These are phyloP conservation scores for Etheostoma nigrum DNA, from an alignment of 2,797 vertebrate species.

Conservation along the genomic window DNA sequence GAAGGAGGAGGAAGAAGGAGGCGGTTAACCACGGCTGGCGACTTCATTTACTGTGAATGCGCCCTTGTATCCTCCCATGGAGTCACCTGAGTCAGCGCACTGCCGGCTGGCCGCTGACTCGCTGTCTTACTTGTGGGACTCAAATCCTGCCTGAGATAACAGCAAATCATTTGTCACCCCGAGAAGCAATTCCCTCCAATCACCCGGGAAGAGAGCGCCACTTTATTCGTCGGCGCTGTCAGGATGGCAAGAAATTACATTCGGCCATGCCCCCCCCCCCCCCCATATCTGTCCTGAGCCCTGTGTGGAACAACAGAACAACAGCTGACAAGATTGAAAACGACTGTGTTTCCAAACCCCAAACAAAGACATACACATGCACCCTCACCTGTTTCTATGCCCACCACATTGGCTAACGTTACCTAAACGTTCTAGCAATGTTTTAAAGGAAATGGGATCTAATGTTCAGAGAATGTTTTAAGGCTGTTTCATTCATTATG, in stretches of 20 bases:
- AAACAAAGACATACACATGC: conserved; percentile 24
- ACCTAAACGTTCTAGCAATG: too few relatives aligned
- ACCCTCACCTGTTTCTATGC: background rate
- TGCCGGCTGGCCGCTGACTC: conserved; percentile 48
- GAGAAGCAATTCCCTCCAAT: conserved; percentile 98
- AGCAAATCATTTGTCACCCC: conserved; percentile 98
- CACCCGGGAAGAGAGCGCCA: conserved; percentile 91
- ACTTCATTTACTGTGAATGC: conserved; percentile 89
- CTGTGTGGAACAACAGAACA: conserved; percentile 84
- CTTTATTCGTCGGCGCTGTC: conserved; percentile 94
- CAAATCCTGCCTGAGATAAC: conserved; percentile 96
- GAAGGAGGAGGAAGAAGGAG: conserved; percentile 16
- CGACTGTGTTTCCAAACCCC: conserved; percentile 15
- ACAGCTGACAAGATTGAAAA: conserved; percentile 90
- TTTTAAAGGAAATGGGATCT: too few relatives aligned
- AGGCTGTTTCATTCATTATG: too few relatives aligned
- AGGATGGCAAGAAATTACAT: conserved; percentile 95
- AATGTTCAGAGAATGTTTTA: too few relatives aligned
- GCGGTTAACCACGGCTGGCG: conserved; percentile 79
- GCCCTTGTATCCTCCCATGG: conserved; percentile 82
- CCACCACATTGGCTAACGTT: too few relatives aligned
- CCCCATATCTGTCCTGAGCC: conserved; percentile 83
- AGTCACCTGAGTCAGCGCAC: conserved; percentile 94
- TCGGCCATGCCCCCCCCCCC: conserved; percentile 87
- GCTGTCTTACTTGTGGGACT: conserved; percentile 89